These are phyloP conservation scores for Rhogogaster chlorosoma DNA, from an alignment of 2,888 invertebrate genomes.

Conservation along the genomic window DNA sequence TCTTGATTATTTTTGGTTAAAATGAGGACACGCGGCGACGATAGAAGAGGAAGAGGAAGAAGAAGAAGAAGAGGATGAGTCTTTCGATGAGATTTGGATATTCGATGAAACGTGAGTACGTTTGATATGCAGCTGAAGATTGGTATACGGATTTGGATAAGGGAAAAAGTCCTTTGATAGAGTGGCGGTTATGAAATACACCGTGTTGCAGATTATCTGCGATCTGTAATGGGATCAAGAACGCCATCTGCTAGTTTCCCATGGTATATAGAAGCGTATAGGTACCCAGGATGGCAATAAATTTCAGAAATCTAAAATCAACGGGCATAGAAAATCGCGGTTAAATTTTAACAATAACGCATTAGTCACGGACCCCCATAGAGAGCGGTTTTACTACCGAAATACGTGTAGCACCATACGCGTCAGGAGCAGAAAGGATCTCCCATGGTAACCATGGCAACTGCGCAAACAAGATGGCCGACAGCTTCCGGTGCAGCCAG, in stretches of 20 bases:
- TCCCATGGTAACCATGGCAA: slow-evolving; percentile 75
- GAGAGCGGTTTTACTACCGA: slow-evolving; percentile 62
- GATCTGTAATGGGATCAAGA: neutral
- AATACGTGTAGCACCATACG: slow-evolving; percentile 58
- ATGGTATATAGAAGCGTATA: neutral
- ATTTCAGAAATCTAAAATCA: slow-evolving; percentile 76
- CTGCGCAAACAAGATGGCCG: slow-evolving; percentile 78
- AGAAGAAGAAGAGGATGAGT: neutral
- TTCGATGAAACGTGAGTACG: neutral
- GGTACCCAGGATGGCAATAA: slow-evolving; percentile 63
- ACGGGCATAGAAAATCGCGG: slow-evolving; percentile 66
- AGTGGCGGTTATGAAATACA: neutral
- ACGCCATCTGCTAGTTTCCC: slow-evolving; percentile 40
- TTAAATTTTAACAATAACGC: slow-evolving; percentile 66
- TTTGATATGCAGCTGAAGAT: neutral
- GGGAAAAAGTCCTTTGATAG: neutral
- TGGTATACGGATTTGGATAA: neutral
- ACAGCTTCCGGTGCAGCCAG: slow-evolving; percentile 71
- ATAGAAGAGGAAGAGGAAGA: neutral
- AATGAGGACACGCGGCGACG: too few species aligned
- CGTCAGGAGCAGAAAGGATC: slow-evolving; percentile 69
- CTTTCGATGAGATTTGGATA: neutral
- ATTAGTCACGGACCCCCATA: slow-evolving; percentile 69
- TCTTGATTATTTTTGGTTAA: neutral
- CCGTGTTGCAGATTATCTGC: slow-evolving; percentile 4